Base-by-base conservation (phyloP, 2,888 invertebrate species). In the Punctoribates punctum region DNA sequence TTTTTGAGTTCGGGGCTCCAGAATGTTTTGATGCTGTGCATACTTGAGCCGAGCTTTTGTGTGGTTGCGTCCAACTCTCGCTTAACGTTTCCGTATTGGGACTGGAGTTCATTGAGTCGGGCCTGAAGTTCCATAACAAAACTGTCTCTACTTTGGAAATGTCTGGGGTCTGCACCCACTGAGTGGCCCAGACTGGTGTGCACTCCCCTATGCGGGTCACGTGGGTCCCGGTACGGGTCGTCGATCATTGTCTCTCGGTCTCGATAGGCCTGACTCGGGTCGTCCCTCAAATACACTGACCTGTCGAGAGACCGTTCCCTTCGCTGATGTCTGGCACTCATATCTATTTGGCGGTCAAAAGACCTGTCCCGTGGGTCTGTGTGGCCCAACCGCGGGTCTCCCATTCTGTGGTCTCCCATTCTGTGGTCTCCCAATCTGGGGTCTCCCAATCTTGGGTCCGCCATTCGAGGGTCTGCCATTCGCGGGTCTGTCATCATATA, bases 1-100 rank as follows among this genome's bases (percentile, higher is more conserved):
- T 97, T 96, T 87, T 99, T 99, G 85, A 99, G 87, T 87, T 99
- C 99, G 25, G 99, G 99, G 84, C 96, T 96, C 99, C 99, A 99
- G 86, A 99, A 99, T 76, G 97, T 98, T 88, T 98, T 98, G 85
- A 99, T 99, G 86, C 96, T 96, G 87, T 98, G 97, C 97, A 99
- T 99, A 83, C 94, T 94, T 83, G 96, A 96, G 84, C 95, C 94
- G 82, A 98, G 88, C 86, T 98, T 98, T 86, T 97, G 96, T 85
- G 96, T 96, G 80, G 96, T 95, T 83, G 95, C 87, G 87, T 96
- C 96, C 83, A 96, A 88, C 84, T 96, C 96, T 84, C 94, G 93
- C 86, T 94, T 94, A 81, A 95, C 88, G 84, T 92, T 93, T 74
- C 89, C 90, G 83, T 96, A 88, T 85, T 97, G 96, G 80, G 94